phyloP scores from a whole-genome alignment of 2,888 invertebrate species.

The Tetranychus truncatus region DNA sequence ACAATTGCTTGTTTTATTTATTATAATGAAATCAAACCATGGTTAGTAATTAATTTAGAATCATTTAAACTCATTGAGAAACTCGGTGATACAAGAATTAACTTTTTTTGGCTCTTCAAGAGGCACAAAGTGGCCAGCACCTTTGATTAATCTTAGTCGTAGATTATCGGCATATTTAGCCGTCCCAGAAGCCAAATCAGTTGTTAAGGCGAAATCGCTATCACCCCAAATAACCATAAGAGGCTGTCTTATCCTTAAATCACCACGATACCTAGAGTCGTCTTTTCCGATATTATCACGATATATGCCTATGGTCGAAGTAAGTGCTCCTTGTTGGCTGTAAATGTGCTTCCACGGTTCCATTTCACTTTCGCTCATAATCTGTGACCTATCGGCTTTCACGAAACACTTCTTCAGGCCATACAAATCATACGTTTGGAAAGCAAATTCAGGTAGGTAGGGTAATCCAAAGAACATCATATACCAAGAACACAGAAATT shows the following conservation, averaged over 20 bases:
- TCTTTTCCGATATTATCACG: conserved; percentile 32
- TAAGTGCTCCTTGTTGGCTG: conserved; percentile 48
- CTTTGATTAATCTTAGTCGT: conserved; percentile 35
- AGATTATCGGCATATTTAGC: conserved; percentile 46
- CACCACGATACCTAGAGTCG: not conserved
- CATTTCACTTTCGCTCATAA: conserved; percentile 39
- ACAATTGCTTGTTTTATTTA: too few species aligned
- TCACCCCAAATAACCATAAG: conserved; percentile 40
- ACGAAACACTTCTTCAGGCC: conserved; percentile 43
- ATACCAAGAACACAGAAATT: conserved; percentile 30
- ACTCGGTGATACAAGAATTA: conserved; percentile 33
- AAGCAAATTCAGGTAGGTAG: conserved; percentile 47
- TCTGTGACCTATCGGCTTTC: conserved; percentile 22
- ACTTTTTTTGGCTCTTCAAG: conserved; percentile 49
- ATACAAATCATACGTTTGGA: conserved; percentile 43
- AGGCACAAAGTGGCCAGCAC: conserved; percentile 52
- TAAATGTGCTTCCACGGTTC: conserved; percentile 59
- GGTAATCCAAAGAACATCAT: conserved; percentile 43
- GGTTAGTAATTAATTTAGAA: too few species aligned
- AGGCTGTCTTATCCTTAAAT: conserved; percentile 26
- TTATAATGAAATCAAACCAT: too few species aligned
- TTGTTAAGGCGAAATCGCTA: conserved; percentile 41
- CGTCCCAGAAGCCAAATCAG: conserved; percentile 46
- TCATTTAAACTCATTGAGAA: not conserved
- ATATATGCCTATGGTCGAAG: conserved; percentile 54